phyloP scores from a whole-genome alignment of 2,888 invertebrate species.

The Trypoxylon attenuatum region DNA sequence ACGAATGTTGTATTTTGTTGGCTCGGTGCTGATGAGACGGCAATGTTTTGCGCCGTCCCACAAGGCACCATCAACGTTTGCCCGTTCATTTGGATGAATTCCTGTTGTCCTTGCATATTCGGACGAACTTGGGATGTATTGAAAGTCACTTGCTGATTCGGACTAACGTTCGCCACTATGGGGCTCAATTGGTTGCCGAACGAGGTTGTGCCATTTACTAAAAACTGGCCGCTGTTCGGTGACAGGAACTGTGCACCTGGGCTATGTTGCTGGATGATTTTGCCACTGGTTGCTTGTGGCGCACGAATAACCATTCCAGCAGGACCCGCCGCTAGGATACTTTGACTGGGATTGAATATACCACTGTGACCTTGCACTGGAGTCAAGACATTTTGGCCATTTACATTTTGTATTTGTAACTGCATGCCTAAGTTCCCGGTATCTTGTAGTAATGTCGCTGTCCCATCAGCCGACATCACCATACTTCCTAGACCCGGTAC shows the following conservation, averaged over 20 bases:
- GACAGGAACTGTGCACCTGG: slow-evolving; percentile 84
- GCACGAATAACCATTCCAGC: slow-evolving; percentile 88
- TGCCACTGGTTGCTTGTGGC: slow-evolving; percentile 82
- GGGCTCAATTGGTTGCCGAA: slow-evolving; percentile 88
- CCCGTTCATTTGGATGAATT: slow-evolving; percentile 83
- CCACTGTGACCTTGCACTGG: slow-evolving; percentile 81
- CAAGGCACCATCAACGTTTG: slow-evolving; percentile 85
- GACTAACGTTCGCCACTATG: slow-evolving; percentile 84
- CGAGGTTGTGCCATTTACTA: slow-evolving; percentile 82
- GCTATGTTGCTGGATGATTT: slow-evolving; percentile 81
- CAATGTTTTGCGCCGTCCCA: slow-evolving; percentile 77
- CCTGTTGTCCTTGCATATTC: slow-evolving; percentile 79
- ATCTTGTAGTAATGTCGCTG: slow-evolving; percentile 85
- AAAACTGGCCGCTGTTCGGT: slow-evolving; percentile 83
- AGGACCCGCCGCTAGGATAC: slow-evolving; percentile 81
- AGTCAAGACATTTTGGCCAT: slow-evolving; percentile 85
- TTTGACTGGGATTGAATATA: slow-evolving; percentile 81
- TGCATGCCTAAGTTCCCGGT: slow-evolving; percentile 83
- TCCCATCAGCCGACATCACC: slow-evolving; percentile 88
- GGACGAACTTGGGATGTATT: slow-evolving; percentile 76
- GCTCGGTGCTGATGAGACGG: slow-evolving; percentile 77
- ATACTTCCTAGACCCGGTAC: slow-evolving; percentile 88
- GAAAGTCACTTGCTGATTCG: slow-evolving; percentile 81
- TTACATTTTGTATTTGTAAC: slow-evolving; percentile 86
- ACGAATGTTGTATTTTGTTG: slow-evolving; percentile 84